Evolutionary conservation across 2,113 vertebrate species (phyloP), one percentile per base, ranked within the genome.

Genomic region (Ceratotherium simum): DNA sequence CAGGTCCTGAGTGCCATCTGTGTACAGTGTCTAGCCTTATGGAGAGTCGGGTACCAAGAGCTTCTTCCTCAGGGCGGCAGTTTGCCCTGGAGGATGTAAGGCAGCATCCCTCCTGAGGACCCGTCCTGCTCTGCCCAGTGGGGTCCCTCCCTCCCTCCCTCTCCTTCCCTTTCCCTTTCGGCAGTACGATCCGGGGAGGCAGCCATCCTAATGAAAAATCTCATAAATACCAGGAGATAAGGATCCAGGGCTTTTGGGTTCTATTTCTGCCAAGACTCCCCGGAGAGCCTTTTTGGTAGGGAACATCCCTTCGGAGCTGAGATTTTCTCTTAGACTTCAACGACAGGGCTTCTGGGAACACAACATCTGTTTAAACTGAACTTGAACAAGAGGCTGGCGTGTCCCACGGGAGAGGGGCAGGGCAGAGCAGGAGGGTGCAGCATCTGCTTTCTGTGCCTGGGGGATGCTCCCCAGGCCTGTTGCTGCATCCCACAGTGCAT

Each of bases 141-240:
- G 16, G 60, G 25, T 23, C 29, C 56, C 82, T 27, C 21, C 39
- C 65, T 56, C 75, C 39, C 31, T 20, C 18, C 8, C 21, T 54
- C 31, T 36, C 73, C 31, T 13, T 31, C 70, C 51, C 36, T 72
- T 93, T 46, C 20, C 17, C 39, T 85, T 78, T 88, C 46, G 33
- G 51, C 54, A 27, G 11, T 0, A 0, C 17, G 2, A 0, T 51
- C 86, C 65, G 11, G 91, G 93, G 72, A 92, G 94, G 82, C 95
- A 89, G 93, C 76, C 62, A 56, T 83, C 95, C 75, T 73, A 60
- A 94, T 95, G 94, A 95, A 96, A 46, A 85, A 58, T 97, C 87
- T 98, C 95, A 97, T 98, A 98, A 98, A 97, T 97, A 98, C 82
- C 23, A 46, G 12, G 84, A 98, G 97, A 98, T 98, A 98, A 98